Evolutionary conservation across 2,888 invertebrate genomes (phyloP).

Genomic region (Eupithecia centaureata): DNA sequence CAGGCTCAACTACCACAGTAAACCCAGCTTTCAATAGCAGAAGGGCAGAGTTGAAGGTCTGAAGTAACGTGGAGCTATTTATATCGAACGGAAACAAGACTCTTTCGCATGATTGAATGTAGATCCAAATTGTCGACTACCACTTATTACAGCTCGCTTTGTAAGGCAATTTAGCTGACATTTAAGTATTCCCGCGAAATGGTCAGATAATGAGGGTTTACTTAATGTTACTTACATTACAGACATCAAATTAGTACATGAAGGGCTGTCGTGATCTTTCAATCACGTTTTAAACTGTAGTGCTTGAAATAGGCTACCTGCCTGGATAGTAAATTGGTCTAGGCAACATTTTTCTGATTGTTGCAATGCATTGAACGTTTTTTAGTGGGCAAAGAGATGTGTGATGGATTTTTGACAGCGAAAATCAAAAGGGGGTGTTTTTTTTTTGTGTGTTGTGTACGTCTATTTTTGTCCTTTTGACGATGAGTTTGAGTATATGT

Average conservation of each 20-base stretch:
- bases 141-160: constrained; percentile 75
- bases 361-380: no score
- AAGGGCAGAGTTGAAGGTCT: not conserved
- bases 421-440: no score
- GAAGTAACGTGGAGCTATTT: not conserved
- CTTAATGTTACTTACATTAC: not conserved
- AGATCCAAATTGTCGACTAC: constrained; percentile 72
- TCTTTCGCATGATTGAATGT: constrained; percentile 4
- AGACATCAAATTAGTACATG: constrained; percentile 12
- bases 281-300: constrained; percentile 6
- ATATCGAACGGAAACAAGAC: not conserved
- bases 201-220: constrained; percentile 13
- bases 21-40: not conserved
- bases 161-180: constrained; percentile 80
- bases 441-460: no score
- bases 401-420: no score
- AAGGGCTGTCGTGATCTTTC: constrained; percentile 10
- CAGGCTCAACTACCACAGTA: no score
- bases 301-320: not conserved
- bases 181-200: constrained; percentile 73
- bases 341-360: not conserved
- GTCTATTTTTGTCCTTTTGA: no score
- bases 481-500: no score
- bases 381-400: no score
- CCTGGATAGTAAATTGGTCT: not conserved